Percentiles rank a stretch among this genome's conserved stretches.
phyloP scores from a whole-genome alignment of 1,140 invertebrate genomes.

The Drosophila ambigua region DNA sequence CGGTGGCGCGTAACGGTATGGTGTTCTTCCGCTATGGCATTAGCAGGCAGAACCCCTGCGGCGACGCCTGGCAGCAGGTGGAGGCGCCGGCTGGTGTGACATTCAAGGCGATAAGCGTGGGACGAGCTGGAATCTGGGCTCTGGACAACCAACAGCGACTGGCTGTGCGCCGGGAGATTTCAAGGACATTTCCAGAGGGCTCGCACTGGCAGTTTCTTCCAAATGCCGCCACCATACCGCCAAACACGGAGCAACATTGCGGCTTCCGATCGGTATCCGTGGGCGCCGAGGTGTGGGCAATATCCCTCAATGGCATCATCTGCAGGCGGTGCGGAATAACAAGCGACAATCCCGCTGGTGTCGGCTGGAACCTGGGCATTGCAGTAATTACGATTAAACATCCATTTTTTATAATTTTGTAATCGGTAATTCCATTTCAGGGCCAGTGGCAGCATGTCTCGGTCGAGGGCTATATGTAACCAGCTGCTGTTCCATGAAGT shows the following conservation, averaged over 20 bases:
- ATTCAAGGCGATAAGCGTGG: constrained; percentile 91
- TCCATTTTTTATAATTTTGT: not conserved
- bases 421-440: constrained; percentile 41
- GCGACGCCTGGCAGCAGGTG: constrained; percentile 84
- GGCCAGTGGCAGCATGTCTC: constrained; percentile 81
- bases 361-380: constrained; percentile 90
- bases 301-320: constrained; percentile 89
- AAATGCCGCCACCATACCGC: constrained; percentile 86
- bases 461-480: constrained; percentile 72
- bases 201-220: constrained; percentile 88
- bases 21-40: constrained; percentile 91
- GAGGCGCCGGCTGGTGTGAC: constrained; percentile 85
- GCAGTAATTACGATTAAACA: constrained; percentile 85
- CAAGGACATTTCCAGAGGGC: constrained; percentile 89
- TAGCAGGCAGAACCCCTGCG: constrained; percentile 86
- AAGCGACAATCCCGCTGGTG: constrained; percentile 88
- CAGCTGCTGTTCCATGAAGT: constrained; percentile 7
- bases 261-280: constrained; percentile 88
- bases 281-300: constrained; percentile 89
- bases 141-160: constrained; percentile 87
- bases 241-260: constrained; percentile 85
- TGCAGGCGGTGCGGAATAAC: constrained; percentile 89
- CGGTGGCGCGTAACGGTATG: constrained; percentile 92
- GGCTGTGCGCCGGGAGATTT: constrained; percentile 88
- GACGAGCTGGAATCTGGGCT: constrained; percentile 89